A percentile compares a stretch with the other conserved stretches of the same genome.
Evolutionary conservation across 2,797 vertebrate genomes (phyloP).

Genomic region (Sebastes matsubarae): DNA sequence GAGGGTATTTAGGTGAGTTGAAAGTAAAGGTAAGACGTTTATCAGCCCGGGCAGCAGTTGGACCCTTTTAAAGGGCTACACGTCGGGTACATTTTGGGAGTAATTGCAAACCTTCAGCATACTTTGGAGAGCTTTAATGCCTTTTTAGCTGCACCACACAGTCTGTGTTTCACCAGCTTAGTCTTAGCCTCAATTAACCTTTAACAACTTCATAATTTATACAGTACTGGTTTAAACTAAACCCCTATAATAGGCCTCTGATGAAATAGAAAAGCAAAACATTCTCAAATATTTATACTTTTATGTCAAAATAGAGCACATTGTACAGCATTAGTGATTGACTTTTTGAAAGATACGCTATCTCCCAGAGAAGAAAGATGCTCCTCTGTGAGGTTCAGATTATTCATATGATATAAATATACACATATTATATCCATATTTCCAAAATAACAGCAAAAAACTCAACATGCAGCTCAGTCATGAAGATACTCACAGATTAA

Average conservation of each 20-base stretch:
- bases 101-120: conserved; percentile 24
- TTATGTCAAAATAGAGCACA: conserved; percentile 77
- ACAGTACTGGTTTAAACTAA: conserved; percentile 10
- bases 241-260: not conserved
- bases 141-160: not conserved
- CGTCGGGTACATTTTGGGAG: not conserved
- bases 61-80: not conserved
- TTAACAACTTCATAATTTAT: conserved; percentile 29
- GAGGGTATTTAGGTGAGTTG: not conserved
- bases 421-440: conserved; percentile 39
- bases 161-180: not conserved
- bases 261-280: conserved; percentile 25
- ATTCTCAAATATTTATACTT: conserved; percentile 54
- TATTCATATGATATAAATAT: conserved; percentile 66
- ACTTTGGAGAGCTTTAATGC: conserved; percentile 19
- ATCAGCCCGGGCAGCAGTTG: conserved; percentile 4
- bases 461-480: conserved; percentile 57
- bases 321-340: conserved; percentile 63
- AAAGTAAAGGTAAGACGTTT: not conserved
- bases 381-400: conserved; percentile 37
- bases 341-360: conserved; percentile 46
- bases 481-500: conserved; percentile 32
- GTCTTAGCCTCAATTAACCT: conserved; percentile 25
- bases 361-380: conserved; percentile 33
- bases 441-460: conserved; percentile 43